Conservation (phyloP, 2,888 invertebrate species). For the Cephonodes hylas region DNA sequence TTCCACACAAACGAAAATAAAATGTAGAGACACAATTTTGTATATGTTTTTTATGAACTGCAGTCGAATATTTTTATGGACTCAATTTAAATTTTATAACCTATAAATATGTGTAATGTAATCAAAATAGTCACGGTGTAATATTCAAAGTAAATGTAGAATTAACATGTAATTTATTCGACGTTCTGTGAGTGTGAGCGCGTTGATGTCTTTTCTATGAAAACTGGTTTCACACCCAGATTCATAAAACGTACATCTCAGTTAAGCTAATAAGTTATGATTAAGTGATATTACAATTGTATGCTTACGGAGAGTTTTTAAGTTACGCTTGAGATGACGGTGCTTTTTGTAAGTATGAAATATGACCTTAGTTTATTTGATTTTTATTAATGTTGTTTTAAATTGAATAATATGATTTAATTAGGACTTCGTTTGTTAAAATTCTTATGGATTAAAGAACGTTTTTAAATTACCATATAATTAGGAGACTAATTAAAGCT, state of each 20-base stretch:
- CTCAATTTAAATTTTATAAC: constrained; percentile 5
- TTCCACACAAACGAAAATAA: neutral
- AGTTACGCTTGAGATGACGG: neutral
- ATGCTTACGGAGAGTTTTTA: neutral
- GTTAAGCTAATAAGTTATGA: constrained; percentile 18
- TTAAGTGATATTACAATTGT: constrained; percentile 13
- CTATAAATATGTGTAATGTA: neutral
- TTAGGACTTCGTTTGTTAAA: neutral
- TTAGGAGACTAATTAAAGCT: too few species aligned
- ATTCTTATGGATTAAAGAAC: too few species aligned
- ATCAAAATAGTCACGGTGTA: constrained; percentile 9
- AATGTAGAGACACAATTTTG: neutral
- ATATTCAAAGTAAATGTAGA: constrained; percentile 1
- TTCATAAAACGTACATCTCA: constrained; percentile 9
- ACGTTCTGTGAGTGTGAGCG: constrained; percentile 13
- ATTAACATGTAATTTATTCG: constrained; percentile 6
- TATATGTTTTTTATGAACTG: neutral
- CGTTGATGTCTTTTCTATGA: constrained; percentile 59
- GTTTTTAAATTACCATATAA: too few species aligned
- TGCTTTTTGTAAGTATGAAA: neutral
- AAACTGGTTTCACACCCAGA: constrained; percentile 16
- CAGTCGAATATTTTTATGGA: neutral
- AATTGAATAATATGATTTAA: neutral
- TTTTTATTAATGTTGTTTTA: neutral
- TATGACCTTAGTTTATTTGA: neutral